Percentiles rank a stretch among this genome's conserved stretches.
These are phyloP conservation scores for Sarcophaga caerulescens DNA, from an alignment of 2,888 invertebrate species.

Conservation along the genomic window DNA sequence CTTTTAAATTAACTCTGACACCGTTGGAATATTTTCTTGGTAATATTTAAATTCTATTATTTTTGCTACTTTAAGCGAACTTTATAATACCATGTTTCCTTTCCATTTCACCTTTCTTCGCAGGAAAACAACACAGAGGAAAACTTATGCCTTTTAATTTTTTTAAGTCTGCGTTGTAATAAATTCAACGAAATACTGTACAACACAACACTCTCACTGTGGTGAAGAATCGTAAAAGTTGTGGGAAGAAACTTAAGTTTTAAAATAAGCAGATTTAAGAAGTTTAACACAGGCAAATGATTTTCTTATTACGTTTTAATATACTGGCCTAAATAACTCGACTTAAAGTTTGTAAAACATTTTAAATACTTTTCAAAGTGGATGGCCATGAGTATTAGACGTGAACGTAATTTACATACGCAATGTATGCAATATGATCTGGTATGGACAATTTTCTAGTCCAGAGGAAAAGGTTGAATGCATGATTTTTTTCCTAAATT, in stretches of 20 bases:
- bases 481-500: no score
- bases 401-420: no score
- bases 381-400: no score
- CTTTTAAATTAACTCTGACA: background rate
- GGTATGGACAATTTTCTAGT: no score
- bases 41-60: background rate
- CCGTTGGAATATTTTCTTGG: background rate
- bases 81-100: background rate
- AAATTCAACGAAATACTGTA: background rate
- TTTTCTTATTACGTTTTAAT: constrained; percentile 24
- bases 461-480: no score
- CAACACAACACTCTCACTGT: background rate
- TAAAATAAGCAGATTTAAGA: constrained; percentile 53
- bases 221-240: background rate
- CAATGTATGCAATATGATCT: no score
- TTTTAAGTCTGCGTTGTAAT: background rate
- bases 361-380: no score
- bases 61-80: background rate
- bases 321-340: constrained; percentile 9
- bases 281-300: constrained; percentile 52
- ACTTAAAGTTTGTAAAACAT: no score
- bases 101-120: background rate
- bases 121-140: background rate
- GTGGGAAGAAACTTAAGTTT: constrained; percentile 21
- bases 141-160: background rate